A percentile compares a stretch with the other conserved stretches of the same genome.
phyloP scores from a whole-genome alignment of 1,140 invertebrate species.

The Drosophila baimaii region DNA sequence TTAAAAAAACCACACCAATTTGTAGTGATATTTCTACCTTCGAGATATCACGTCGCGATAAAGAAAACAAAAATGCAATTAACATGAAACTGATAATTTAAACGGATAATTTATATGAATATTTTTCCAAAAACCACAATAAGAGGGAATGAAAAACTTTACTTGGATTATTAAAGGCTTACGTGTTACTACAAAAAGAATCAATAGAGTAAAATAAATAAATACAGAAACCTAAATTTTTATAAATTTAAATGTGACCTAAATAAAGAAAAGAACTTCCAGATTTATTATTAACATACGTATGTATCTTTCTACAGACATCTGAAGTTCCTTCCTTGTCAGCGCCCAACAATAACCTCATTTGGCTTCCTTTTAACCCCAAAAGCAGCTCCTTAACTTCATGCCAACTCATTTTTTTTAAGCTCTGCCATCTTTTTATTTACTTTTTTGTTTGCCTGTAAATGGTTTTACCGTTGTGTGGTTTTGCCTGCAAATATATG shows the following conservation, averaged over 20 bases:
- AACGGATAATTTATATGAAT: not conserved
- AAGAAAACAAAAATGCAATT: conserved; percentile 16
- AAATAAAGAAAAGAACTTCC: not conserved
- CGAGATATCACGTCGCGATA: not conserved
- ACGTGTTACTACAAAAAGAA: no score
- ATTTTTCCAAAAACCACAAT: not conserved
- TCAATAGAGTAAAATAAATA: not conserved
- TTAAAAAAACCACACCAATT: not conserved
- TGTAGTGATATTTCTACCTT: conserved; percentile 3
- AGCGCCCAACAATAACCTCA: not conserved
- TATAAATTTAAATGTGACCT: not conserved
- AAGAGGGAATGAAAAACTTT: not conserved
- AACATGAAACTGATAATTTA: conserved; percentile 19
- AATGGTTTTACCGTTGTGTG: conserved; percentile 15
- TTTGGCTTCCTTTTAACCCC: not conserved
- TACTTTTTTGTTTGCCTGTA: conserved; percentile 21
- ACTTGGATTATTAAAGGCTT: not conserved
- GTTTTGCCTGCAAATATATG: conserved; percentile 4
- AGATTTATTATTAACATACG: not conserved
- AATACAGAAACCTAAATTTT: not conserved
- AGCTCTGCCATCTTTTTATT: conserved; percentile 19
- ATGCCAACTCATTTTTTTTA: conserved; percentile 23
- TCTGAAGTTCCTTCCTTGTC: not conserved
- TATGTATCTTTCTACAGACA: not conserved
- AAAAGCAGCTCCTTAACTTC: not conserved